Conservation (phyloP, 1,140 invertebrate genomes). For the Heliothis subflexa region DNA sequence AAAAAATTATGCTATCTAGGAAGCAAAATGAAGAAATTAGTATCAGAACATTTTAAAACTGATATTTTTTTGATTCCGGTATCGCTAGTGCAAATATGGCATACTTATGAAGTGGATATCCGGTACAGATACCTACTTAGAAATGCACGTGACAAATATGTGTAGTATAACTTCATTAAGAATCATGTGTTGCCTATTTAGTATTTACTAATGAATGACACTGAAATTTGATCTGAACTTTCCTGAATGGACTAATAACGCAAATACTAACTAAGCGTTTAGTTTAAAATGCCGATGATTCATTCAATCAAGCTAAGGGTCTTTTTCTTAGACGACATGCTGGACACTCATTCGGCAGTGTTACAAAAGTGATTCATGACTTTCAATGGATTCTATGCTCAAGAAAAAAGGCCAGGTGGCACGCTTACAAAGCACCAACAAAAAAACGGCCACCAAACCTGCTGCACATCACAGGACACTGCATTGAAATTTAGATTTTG, state of each 20-base stretch:
- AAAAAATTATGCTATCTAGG: not conserved
- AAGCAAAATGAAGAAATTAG: not conserved
- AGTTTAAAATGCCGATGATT: conserved; percentile 39
- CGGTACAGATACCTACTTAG: conserved; percentile 56
- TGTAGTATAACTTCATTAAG: conserved; percentile 1
- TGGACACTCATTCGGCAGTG: conserved; percentile 58
- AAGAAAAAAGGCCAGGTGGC: conserved; percentile 83
- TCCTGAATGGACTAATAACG: conserved; percentile 24
- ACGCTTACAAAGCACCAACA: conserved; percentile 69
- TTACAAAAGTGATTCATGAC: conserved; percentile 72
- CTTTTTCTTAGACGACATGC: conserved; percentile 44
- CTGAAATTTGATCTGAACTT: conserved; percentile 41
- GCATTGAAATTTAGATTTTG: conserved; percentile 65
- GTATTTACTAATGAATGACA: conserved; percentile 46
- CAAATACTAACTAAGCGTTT: conserved; percentile 15
- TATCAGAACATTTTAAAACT: not conserved
- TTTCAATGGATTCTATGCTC: conserved; percentile 70
- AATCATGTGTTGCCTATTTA: not conserved
- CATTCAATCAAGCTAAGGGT: conserved; percentile 46
- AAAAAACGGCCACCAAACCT: conserved; percentile 67
- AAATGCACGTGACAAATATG: conserved; percentile 46
- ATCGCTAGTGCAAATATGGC: conserved; percentile 37
- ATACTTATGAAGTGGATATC: conserved; percentile 51
- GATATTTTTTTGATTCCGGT: conserved; percentile 28
- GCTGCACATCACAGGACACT: conserved; percentile 48